Percentiles rank a stretch among this genome's conserved stretches.
These are phyloP conservation scores for Hyperoplus lanceolatus DNA, from an alignment of 2,797 vertebrate species.

Conservation along the genomic window DNA sequence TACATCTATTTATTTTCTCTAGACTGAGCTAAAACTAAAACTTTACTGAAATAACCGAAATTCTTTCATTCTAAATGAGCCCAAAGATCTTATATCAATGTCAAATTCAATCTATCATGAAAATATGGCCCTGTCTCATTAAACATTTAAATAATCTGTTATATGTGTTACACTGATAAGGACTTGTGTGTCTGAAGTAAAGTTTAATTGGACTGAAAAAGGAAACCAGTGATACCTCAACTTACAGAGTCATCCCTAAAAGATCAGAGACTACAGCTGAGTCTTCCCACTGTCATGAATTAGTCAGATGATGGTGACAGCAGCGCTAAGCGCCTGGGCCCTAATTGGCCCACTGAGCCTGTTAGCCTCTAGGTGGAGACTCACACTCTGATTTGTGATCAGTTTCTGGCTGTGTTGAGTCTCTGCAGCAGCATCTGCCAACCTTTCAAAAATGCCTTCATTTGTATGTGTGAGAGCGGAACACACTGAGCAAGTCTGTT, in stretches of 20 bases:
- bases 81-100: not conserved
- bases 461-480: constrained; percentile 30
- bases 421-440: constrained; percentile 51
- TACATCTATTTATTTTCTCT: not conserved
- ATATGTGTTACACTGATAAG: too few relatives aligned
- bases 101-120: constrained; percentile 11
- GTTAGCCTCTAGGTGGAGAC: constrained; percentile 66
- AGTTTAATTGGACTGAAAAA: not conserved
- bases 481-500: constrained; percentile 50
- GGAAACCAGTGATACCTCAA: constrained; percentile 14
- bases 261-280: constrained; percentile 36
- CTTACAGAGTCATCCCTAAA: constrained; percentile 40
- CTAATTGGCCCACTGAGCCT: constrained; percentile 73
- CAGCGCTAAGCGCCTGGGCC: constrained; percentile 52
- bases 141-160: not conserved
- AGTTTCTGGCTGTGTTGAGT: constrained; percentile 51
- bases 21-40: not conserved
- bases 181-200: too few relatives aligned
- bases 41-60: not conserved
- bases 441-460: constrained; percentile 18
- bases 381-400: constrained; percentile 58
- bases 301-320: constrained; percentile 63
- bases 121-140: not conserved
- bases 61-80: not conserved
- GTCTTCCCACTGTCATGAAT: constrained; percentile 55